A percentile compares a stretch with the other conserved stretches of the same genome.
Evolutionary conservation across 35 echinoderm and acorn worm species (phyloP).

Genomic region (Stichopus chloronotus): DNA sequence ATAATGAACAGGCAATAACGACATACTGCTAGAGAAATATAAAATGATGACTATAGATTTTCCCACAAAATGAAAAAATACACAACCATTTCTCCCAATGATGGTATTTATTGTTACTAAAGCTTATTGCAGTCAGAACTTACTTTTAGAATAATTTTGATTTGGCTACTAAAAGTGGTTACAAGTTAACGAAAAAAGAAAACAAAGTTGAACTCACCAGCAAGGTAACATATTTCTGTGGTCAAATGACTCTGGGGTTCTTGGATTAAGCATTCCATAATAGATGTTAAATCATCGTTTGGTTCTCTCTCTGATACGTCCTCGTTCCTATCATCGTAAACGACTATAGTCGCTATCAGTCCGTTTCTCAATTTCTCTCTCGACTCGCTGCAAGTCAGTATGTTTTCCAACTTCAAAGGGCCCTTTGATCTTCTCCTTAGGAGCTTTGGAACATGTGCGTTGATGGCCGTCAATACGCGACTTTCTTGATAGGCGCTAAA

Average conservation of each 20-base stretch:
- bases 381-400: constrained; percentile 46
- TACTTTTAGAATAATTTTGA: too few relatives aligned
- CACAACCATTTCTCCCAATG: too few relatives aligned
- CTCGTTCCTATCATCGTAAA: constrained; percentile 4
- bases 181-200: too few relatives aligned
- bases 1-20: too few relatives aligned
- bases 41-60: too few relatives aligned
- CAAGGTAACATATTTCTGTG: constrained; percentile 48
- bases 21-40: too few relatives aligned
- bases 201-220: constrained; percentile 4
- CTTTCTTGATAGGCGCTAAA: constrained; percentile 22
- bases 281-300: constrained; percentile 21
- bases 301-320: neutral
- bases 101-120: too few relatives aligned
- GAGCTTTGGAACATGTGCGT: constrained; percentile 44
- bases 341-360: constrained; percentile 23
- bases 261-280: constrained; percentile 26
- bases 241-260: constrained; percentile 38
- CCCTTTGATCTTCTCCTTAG: constrained; percentile 38
- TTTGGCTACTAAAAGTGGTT: too few relatives aligned
- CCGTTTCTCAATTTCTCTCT: constrained; percentile 33
- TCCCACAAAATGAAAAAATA: too few relatives aligned
- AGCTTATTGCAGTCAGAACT: too few relatives aligned
- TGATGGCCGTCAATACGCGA: neutral
- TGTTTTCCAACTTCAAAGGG: constrained; percentile 47